Evolutionary conservation across 2,797 vertebrate genomes (phyloP), one percentile per base, ranked within the genome.

Genomic region (Bryconaethiops microstoma): DNA sequence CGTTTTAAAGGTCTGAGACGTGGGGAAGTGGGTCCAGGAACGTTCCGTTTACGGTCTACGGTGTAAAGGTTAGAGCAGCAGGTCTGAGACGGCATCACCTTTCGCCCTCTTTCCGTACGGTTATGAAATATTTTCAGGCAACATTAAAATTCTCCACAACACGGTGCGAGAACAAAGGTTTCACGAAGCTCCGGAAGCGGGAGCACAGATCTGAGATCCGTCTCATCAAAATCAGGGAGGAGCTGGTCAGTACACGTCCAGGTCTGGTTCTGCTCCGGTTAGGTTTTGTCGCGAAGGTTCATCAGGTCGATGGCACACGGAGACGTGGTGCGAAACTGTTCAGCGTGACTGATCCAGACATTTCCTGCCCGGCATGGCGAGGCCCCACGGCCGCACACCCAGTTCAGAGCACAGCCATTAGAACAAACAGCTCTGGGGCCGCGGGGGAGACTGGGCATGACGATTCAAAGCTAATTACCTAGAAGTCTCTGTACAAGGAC

Each of bases 371-470:
- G 88, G 86, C 87, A 74, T 82, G 83, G 89, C 88, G 89, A 81
- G 75, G 84, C 85, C 81, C 83, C 82, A 86, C 85, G 88, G 86
- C 82, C 87, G 83, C 80, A 77, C 84, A 73, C 72, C 91, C 91
- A 91, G 91, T 93, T 92, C 87, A 81, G 87, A 86, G 90, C 91
- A 94, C 93, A 87, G 74, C 91, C 92, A 94, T 92, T 94, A 94
- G 93, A 92, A 93, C 93, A 94, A 94, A 94, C 88, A 89, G 90
- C 92, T 92, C 87, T 75, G 68, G 89, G 93, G 90, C 90, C 92
- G 89, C 86, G 91, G 92, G 93, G 91, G 91, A 91, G 86, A 93
- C 89, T 88, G 86, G 91, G 88, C 90, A 82, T 81, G 86, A 88
- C 90, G 78, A 91, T 91, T 90, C 91, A 88, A 92, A 88, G 76